Evolutionary conservation across 2,797 vertebrate genomes (phyloP), one percentile per base, ranked within the genome.

Genomic region (Novumbra hubbsi): DNA sequence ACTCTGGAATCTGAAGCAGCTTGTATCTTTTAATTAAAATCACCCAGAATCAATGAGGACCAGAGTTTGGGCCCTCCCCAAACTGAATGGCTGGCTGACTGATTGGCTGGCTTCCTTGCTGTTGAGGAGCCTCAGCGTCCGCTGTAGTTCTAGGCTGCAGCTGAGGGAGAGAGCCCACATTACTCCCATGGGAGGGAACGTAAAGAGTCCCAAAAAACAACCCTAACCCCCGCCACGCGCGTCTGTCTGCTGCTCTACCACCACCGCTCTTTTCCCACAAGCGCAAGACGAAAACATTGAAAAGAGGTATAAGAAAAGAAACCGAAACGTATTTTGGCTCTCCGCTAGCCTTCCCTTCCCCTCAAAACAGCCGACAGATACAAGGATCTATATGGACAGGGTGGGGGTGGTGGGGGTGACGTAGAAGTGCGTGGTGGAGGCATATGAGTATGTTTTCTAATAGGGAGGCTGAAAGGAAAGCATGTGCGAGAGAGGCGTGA

Each of bases 1-100:
- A 63, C 68, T 71, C 32, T 52, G 24, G 63, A 74, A 77, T 77
- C 57, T 72, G 57, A 71, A 80, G 41, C 63, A 71, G 64, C 70
- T 76, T 73, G 66, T 70, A 70, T 73, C 72, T 77, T 80, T 80
- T 80, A 68, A 80, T 74, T 78, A 70, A 62, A 79, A 74, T 74
- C 74, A 57, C 69, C 55, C 49, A 21, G 52, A 73, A 76, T 48
- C 68, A 70, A 70, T 75, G 11, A 48, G 68, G 68, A 81, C 68
- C 24, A 68, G 19, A 66, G 60, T 6, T 28, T 15, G 27, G 38
- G 66, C 66, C 24, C 28, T 74, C 60, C 65, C 55, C 38, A 11
- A 2, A 12, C 14, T 14, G 3, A 45, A 11, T 45, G 41, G 41
- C 12, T 60, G 24, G 71, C 45, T 57, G 68, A 68, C 72, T 11